Evolutionary conservation across 2,888 invertebrate genomes (phyloP).

Genomic region (Apotomis turbidana): DNA sequence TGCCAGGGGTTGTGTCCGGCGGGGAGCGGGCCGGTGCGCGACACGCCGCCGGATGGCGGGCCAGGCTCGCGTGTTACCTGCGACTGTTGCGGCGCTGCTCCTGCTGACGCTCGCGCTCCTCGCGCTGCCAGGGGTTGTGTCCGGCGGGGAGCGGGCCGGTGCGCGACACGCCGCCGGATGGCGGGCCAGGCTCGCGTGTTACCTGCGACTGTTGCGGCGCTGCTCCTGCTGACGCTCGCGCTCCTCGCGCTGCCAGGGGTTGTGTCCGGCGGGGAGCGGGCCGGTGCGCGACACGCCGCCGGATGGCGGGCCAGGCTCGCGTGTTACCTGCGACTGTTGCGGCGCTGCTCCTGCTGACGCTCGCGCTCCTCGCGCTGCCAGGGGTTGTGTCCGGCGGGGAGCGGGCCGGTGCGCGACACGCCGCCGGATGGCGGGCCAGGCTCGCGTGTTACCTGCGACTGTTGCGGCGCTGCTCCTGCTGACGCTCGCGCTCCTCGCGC

Average conservation of each 20-base stretch:
- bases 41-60: constrained; percentile 30
- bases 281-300: constrained; percentile 8
- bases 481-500: constrained; percentile 94
- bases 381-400: constrained; percentile 86
- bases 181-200: background rate
- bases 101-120: constrained; percentile 92
- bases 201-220: constrained; percentile 51
- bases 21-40: background rate
- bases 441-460: constrained; percentile 14
- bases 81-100: constrained; percentile 61
- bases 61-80: constrained; percentile 6
- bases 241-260: constrained; percentile 97
- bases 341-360: constrained; percentile 81
- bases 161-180: constrained; percentile 30
- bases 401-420: background rate
- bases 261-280: constrained; percentile 71
- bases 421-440: constrained; percentile 28
- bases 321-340: constrained; percentile 44
- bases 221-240: constrained; percentile 88
- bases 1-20: constrained; percentile 93
- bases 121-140: constrained; percentile 96
- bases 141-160: constrained; percentile 48
- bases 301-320: constrained; percentile 11
- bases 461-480: constrained; percentile 66
- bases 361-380: constrained; percentile 98